Conservation (phyloP, 2,888 invertebrate genomes). For the Caenorhabditis sulstoni region DNA sequence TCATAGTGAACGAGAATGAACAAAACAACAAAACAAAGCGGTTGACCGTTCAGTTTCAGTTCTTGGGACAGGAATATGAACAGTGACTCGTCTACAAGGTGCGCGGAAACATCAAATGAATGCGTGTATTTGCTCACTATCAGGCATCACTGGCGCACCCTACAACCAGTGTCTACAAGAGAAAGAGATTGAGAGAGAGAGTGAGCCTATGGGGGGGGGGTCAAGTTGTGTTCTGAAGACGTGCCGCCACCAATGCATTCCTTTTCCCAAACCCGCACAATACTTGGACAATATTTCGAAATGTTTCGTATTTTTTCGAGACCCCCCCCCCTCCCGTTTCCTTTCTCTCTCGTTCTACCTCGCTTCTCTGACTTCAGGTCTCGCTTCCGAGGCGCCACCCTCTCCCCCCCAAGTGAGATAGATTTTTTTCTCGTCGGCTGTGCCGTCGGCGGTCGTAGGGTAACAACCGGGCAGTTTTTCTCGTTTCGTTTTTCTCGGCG, state of each 20-base stretch:
- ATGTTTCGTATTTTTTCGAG: conserved; percentile 48
- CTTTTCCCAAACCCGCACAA: conserved; percentile 5
- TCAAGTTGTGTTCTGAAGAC: not conserved
- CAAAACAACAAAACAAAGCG: not conserved
- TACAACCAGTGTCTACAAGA: too few species aligned
- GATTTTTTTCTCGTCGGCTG: conserved; percentile 10
- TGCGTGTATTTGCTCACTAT: not conserved
- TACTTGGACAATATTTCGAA: conserved; percentile 48
- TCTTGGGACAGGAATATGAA: too few species aligned
- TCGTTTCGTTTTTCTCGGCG: conserved; percentile 11
- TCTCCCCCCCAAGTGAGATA: not conserved
- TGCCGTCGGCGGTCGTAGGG: conserved; percentile 24
- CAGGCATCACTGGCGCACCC: too few species aligned
- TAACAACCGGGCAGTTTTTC: conserved; percentile 37
- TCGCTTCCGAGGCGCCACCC: not conserved
- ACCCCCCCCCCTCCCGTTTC: not conserved
- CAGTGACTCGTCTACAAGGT: not conserved
- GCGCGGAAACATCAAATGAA: conserved; percentile 2
- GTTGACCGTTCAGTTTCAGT: too few species aligned
- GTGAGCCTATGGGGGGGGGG: not conserved
- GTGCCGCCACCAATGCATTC: conserved; percentile 11
- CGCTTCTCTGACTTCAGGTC: too few species aligned
- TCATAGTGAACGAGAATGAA: not conserved
- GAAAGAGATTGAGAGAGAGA: not conserved
- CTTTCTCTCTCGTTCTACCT: not conserved